Base-by-base conservation (phyloP, 2,797 vertebrate species). In the Tapirus indicus region DNA sequence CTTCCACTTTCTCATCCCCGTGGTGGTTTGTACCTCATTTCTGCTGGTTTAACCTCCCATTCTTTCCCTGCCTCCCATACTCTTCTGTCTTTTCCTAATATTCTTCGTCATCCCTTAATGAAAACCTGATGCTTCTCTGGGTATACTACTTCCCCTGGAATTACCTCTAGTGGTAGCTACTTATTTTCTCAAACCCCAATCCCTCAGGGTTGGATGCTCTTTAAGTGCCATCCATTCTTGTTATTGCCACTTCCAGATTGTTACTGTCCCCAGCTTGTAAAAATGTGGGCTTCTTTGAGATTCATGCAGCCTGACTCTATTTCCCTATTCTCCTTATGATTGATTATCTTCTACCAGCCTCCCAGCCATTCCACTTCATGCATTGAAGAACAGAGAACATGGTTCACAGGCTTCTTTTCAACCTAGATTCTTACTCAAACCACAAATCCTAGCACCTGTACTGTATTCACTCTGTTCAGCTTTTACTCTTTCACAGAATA, bases 361-460 rank as follows among this genome's bases (percentile, higher is more conserved):
- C 32, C 41, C 64, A 74, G 11, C 60, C 72, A 35, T 74, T 52
- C 32, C 49, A 79, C 41, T 8, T 78, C 49, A 29, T 38, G 23
- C 77, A 7, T 10, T 35, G 29, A 95, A 75, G 29, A 75, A 27
- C 18, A 49, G 80, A 85, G 29, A 27, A 17, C 5, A 0, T 74
- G 23, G 17, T 56, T 56, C 38, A 38, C 47, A 88, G n/a, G 56
- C 25, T 83, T 66, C 54, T 88, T 84, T 92, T 47, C 13, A 17
- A 49, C 78, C 47, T 83, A 78, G 74, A 68, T 86, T 86, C 62
- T 92, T 94, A 4, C 47, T 77, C 64, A 91, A 47, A 52, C 14
- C n/a, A 82, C n/a, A 91, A 6, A 58, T 78, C 23, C 52, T 49
- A 58, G 21, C 0, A 21, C 68, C 62, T 69, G 0, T 14, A 7